These are phyloP conservation scores for Pseudomyrmex concolor DNA, from an alignment of 1,140 invertebrate species.

Conservation along the genomic window DNA sequence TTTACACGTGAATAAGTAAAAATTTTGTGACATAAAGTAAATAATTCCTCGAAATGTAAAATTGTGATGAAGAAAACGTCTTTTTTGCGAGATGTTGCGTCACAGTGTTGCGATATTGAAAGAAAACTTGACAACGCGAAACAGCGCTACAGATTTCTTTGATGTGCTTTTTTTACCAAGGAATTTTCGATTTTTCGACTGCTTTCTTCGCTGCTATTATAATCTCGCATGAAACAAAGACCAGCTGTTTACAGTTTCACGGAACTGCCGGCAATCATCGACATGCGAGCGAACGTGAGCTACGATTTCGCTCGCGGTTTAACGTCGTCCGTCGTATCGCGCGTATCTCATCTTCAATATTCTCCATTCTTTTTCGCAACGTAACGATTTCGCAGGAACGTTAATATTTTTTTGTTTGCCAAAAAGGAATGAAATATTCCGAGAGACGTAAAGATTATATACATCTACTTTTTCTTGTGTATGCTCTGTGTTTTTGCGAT, in stretches of 20 bases:
- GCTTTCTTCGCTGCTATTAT: conserved; percentile 41
- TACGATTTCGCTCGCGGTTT: background rate
- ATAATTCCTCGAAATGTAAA: background rate
- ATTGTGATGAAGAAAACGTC: background rate
- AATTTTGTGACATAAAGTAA: background rate
- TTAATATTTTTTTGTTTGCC: too few species aligned
- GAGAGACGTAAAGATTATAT: too few species aligned
- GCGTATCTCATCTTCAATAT: conserved; percentile 27
- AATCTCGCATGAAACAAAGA: conserved; percentile 48
- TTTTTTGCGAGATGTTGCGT: background rate
- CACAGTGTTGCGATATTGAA: background rate
- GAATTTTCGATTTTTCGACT: conserved; percentile 35
- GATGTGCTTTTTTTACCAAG: conserved; percentile 12
- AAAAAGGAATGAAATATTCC: too few species aligned
- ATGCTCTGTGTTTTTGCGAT: conserved; percentile 14
- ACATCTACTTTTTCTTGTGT: background rate
- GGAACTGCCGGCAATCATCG: conserved; percentile 54
- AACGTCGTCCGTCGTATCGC: background rate
- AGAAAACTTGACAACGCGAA: background rate
- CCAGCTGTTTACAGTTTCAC: conserved; percentile 57
- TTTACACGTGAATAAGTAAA: background rate
- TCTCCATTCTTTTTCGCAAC: conserved; percentile 7
- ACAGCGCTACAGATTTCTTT: conserved; percentile 11
- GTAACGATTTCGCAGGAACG: background rate
- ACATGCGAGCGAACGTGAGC: conserved; percentile 44